phyloP scores from a whole-genome alignment of 2,797 vertebrate species.

The Tiaroga cobitis region DNA sequence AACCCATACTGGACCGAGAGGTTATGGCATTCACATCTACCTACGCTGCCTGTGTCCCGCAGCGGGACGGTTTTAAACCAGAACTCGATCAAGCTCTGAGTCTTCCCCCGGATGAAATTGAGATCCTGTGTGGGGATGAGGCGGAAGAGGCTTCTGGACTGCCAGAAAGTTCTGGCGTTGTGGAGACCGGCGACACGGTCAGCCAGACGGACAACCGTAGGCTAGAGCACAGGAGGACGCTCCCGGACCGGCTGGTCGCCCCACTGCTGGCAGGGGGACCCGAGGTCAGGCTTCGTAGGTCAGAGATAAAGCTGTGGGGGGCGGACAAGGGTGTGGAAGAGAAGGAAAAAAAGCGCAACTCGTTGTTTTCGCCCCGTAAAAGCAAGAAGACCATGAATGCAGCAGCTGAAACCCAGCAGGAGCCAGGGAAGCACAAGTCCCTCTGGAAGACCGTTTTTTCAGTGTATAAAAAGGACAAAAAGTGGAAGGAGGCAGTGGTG shows the following conservation, averaged over 20 bases:
- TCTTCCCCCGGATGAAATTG: conserved; percentile 52
- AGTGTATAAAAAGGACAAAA: conserved; percentile 86
- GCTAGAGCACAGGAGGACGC: conserved; percentile 6
- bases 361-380: conserved; percentile 85
- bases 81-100: conserved; percentile 38
- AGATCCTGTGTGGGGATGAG: conserved; percentile 42
- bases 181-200: conserved; percentile 50
- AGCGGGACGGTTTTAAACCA: conserved; percentile 8
- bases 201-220: neutral
- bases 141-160: conserved; percentile 30
- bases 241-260: conserved; percentile 16
- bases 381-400: conserved; percentile 64
- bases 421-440: conserved; percentile 78
- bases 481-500: conserved; percentile 78
- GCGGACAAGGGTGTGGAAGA: conserved; percentile 70
- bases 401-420: conserved; percentile 68
- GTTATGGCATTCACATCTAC: conserved; percentile 29
- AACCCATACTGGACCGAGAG: conserved; percentile 20
- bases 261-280: conserved; percentile 54
- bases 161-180: neutral
- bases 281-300: conserved; percentile 42
- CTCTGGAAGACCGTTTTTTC: conserved; percentile 88
- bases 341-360: conserved; percentile 83
- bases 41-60: neutral
- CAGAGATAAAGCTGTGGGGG: conserved; percentile 76